These are phyloP conservation scores for Adineta ricciae DNA, from an alignment of 2,888 invertebrate genomes.

Conservation along the genomic window DNA sequence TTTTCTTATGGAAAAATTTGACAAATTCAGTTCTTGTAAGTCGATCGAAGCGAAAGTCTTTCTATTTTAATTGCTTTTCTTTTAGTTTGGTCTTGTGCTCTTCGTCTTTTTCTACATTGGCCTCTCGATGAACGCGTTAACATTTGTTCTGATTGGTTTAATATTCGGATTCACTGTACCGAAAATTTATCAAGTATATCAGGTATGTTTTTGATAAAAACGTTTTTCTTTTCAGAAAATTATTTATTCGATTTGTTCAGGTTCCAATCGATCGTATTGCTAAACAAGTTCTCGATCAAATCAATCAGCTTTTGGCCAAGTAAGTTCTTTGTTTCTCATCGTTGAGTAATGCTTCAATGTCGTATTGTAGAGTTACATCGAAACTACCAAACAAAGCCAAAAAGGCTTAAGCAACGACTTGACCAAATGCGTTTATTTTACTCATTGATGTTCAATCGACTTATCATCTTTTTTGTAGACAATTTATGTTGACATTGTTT, in stretches of 20 bases:
- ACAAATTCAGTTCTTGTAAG: background rate
- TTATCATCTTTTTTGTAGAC: background rate
- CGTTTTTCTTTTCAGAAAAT: too few species aligned
- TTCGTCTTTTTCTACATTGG: background rate
- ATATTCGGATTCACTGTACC: constrained; percentile 15
- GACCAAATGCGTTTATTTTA: background rate
- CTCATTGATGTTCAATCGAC: background rate
- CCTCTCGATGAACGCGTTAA: background rate
- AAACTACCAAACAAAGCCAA: constrained; percentile 7
- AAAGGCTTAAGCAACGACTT: background rate
- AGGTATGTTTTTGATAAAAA: too few species aligned
- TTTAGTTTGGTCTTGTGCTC: constrained; percentile 12
- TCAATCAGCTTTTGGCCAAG: background rate
- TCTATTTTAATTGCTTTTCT: background rate
- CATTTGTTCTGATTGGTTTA: background rate
- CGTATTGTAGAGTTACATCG: background rate
- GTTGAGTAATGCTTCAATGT: too few species aligned
- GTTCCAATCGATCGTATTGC: constrained; percentile 13
- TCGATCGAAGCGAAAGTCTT: background rate
- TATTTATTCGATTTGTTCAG: background rate
- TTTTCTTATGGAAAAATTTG: constrained; percentile 7
- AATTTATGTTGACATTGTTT: background rate
- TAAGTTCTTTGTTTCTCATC: background rate
- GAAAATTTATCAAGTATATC: constrained; percentile 14
- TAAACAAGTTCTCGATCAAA: background rate